phyloP scores from a whole-genome alignment of 2,797 vertebrate species.

The Uromys caudimaculatus region DNA sequence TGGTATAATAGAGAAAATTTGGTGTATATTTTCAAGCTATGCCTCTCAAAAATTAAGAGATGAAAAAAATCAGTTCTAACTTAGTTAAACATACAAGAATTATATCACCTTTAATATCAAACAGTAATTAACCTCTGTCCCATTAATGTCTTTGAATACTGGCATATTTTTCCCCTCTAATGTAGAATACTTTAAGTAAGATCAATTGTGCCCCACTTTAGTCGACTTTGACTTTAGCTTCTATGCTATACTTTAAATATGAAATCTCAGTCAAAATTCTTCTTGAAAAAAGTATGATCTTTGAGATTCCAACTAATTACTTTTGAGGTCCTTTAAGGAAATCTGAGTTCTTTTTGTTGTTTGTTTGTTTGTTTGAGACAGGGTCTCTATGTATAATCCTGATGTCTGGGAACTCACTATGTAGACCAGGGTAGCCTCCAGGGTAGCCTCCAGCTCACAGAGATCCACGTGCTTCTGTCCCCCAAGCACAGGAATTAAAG shows the following conservation, averaged over 20 bases:
- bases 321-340: neutral
- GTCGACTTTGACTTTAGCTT: neutral
- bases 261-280: neutral
- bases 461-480: neutral
- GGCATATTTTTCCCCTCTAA: neutral
- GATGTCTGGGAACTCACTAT: neutral
- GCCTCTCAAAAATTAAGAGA: neutral
- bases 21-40: neutral
- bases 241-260: neutral
- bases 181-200: neutral
- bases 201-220: neutral
- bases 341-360: neutral
- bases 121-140: neutral
- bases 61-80: neutral
- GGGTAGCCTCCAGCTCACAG: neutral
- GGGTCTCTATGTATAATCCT: neutral
- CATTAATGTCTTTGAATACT: neutral
- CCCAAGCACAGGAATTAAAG: neutral
- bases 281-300: neutral
- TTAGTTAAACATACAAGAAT: conserved; percentile 9
- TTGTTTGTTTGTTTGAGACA: neutral
- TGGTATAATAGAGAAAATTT: neutral
- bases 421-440: neutral
- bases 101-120: neutral
- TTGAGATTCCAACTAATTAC: neutral